Evolutionary conservation across 2,113 vertebrate genomes (phyloP).

Genomic region (Bucco capensis): DNA sequence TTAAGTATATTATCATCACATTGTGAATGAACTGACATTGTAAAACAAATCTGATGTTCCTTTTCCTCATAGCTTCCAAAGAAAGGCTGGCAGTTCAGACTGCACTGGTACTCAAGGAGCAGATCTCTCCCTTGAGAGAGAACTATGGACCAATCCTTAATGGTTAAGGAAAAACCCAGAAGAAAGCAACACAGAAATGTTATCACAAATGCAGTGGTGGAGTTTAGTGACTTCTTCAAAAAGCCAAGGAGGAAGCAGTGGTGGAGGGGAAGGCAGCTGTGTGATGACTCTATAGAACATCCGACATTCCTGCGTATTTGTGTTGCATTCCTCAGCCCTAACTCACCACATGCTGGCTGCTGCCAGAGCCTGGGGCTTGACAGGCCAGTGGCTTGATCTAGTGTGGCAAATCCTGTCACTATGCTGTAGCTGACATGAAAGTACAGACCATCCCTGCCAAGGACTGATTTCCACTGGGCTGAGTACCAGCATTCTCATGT

Average conservation of each 20-base stretch:
- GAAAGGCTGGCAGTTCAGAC: fast-evolving
- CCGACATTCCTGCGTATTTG: background rate
- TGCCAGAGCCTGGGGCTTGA: background rate
- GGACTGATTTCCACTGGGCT: background rate
- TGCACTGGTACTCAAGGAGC: background rate
- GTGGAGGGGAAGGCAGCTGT: background rate
- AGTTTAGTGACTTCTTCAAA: background rate
- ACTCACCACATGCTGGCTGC: fast-evolving
- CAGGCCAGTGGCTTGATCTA: background rate
- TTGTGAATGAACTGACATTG: background rate
- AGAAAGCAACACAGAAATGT: background rate
- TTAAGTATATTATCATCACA: background rate
- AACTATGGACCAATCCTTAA: background rate
- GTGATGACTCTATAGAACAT: background rate
- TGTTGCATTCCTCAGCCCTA: fast-evolving
- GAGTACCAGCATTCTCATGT: background rate
- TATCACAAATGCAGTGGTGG: background rate
- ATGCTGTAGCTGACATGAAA: background rate
- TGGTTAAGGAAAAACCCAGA: background rate
- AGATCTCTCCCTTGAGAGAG: background rate
- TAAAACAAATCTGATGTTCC: background rate
- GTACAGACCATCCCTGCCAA: background rate
- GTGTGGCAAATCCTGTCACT: background rate
- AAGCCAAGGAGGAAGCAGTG: background rate
- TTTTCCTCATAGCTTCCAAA: background rate